Evolutionary conservation across 2,888 invertebrate species (phyloP), one percentile per base, ranked within the genome.

Genomic region (Brenthis hecate): DNA sequence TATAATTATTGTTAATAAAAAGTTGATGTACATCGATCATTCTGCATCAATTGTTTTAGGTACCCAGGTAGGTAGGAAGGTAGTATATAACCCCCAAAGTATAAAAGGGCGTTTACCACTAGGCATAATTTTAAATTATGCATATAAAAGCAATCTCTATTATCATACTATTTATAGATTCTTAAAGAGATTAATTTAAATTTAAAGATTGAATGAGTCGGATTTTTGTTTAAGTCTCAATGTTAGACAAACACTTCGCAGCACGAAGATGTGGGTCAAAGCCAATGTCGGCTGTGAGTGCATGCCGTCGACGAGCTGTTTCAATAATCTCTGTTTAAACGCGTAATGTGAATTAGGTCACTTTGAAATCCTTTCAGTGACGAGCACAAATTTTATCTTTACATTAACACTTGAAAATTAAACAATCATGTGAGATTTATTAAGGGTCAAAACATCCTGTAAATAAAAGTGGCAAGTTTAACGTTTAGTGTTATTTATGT

Each of bases 241-340:
- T 72, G 71, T 69, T 72, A 69, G 61, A 19, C 56, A 69, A 64
- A 69, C 64, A 68, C 51, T 68, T 51, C 50, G 65, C 57, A 13
- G 23, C 54, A 32, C 23, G 19, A 56, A 47, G 61, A 71, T 71
- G 57, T 71, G 62, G 71, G 71, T 71, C 71, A 73, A 69, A 70
- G 73, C 65, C 73, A 72, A 73, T 72, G 72, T 62, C 72, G 47
- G 57, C 62, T 56, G 61, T 54, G 53, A 68, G 68, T 68, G 60
- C 61, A 67, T n/a, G 23, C 61, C 50, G 65, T 65, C 58, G 57
- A 56, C 56, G 51, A 61, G 50, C 51, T 56, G 56, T 62, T 67
- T 56, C 62, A 56, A 65, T 65, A 70, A 67, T 56, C 53, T 55
- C n/a, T 56, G 56, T 51, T 56, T 57, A 60, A 69, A 69, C 60